A percentile compares a stretch with the other conserved stretches of the same genome.
Conservation (phyloP, 92 coral and sea anemone genomes). For the Porites divaricata region DNA sequence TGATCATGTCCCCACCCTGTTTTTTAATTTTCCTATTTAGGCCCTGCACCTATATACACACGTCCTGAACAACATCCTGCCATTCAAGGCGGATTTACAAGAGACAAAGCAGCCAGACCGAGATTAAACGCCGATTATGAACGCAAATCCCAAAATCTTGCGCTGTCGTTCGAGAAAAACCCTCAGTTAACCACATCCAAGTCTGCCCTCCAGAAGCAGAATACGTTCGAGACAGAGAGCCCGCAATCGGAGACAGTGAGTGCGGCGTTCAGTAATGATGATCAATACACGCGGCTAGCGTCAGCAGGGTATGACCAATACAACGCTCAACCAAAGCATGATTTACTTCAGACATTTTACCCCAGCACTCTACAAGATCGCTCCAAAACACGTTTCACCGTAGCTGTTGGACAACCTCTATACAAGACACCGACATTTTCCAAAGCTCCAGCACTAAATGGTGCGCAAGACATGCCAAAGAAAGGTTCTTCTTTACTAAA, state of each 20-base stretch:
- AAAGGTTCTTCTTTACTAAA: conserved; percentile 17
- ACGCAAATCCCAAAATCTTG: conserved; percentile 29
- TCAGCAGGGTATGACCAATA: conserved; percentile 12
- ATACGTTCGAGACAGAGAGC: conserved; percentile 1
- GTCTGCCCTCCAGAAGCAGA: conserved; percentile 7
- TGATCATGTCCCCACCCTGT: too few species aligned
- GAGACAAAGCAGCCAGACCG: conserved; percentile 35
- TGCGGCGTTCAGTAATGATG: neutral
- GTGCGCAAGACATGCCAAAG: conserved; percentile 4
- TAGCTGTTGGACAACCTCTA: conserved; percentile 44
- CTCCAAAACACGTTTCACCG: neutral
- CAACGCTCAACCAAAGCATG: conserved; percentile 13
- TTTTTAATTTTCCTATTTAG: neutral
- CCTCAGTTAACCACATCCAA: neutral
- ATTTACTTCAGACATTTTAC: conserved; percentile 34
- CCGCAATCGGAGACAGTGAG: conserved; percentile 1
- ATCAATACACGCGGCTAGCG: conserved; percentile 26
- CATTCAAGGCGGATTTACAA: conserved; percentile 5
- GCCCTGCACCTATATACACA: neutral
- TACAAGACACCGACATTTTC: conserved; percentile 6
- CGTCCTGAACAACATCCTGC: conserved; percentile 15
- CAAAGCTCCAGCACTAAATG: neutral
- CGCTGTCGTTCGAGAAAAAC: conserved; percentile 20
- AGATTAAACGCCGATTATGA: conserved; percentile 20
- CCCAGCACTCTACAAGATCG: conserved; percentile 26